Percentiles rank a stretch among this genome's conserved stretches.
These are phyloP conservation scores for Phyllotreta cruciferae DNA, from an alignment of 2,888 invertebrate genomes.

Conservation along the genomic window DNA sequence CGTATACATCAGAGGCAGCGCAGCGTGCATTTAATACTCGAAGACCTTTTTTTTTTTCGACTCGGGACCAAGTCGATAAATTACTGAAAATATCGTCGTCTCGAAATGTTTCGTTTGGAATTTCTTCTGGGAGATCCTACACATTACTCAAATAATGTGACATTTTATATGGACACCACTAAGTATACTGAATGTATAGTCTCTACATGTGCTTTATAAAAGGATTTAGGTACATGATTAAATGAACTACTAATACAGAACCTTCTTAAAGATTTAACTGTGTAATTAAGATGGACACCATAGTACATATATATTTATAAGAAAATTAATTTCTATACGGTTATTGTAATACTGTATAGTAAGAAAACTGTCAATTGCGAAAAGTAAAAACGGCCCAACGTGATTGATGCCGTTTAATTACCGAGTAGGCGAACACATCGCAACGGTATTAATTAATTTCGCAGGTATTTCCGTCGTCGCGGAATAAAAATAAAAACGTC, in stretches of 20 bases:
- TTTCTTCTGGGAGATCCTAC: constrained; percentile 26
- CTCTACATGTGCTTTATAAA: too few species aligned
- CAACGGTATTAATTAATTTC: constrained; percentile 44
- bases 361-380: neutral
- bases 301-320: too few species aligned
- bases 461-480: constrained; percentile 34
- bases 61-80: constrained; percentile 31
- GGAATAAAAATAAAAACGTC: constrained; percentile 12
- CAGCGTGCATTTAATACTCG: constrained; percentile 38
- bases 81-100: constrained; percentile 33
- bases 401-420: constrained; percentile 47
- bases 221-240: too few species aligned
- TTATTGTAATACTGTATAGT: too few species aligned
- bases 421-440: constrained; percentile 41
- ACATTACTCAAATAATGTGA: constrained; percentile 1
- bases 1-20: constrained; percentile 40
- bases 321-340: too few species aligned
- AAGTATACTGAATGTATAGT: too few species aligned
- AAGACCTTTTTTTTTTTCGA: constrained; percentile 8
- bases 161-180: neutral
- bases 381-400: neutral
- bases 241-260: too few species aligned
- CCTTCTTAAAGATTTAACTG: too few species aligned
- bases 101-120: constrained; percentile 24
- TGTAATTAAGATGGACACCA: too few species aligned